phyloP scores from a whole-genome alignment of 2,888 invertebrate species.

The Eurytoma californica region DNA sequence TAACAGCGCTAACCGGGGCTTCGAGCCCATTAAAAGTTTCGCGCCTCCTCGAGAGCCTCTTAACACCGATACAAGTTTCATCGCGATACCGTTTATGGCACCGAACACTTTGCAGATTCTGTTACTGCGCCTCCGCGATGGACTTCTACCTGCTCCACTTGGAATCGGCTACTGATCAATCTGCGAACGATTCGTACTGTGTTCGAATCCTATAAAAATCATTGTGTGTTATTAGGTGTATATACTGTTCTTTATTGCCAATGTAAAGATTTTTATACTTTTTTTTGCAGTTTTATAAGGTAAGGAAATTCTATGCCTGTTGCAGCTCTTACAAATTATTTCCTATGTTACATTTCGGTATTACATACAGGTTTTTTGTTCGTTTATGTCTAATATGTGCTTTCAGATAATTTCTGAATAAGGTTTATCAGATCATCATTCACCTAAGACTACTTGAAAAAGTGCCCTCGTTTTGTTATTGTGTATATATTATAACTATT shows the following conservation, averaged over 20 bases:
- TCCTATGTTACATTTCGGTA: too few species aligned
- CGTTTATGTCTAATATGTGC: too few species aligned
- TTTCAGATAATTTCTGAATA: too few species aligned
- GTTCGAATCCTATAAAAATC: neutral
- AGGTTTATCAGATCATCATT: too few species aligned
- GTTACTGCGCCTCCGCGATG: neutral
- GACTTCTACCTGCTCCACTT: constrained; percentile 5
- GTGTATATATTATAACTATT: too few species aligned
- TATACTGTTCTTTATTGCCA: neutral
- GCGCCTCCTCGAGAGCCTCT: constrained; percentile 34
- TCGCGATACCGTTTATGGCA: constrained; percentile 17
- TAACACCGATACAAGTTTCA: constrained; percentile 50
- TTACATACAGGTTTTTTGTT: too few species aligned
- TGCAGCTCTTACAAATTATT: too few species aligned
- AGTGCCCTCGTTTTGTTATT: too few species aligned
- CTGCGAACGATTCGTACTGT: neutral
- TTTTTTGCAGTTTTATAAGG: neutral
- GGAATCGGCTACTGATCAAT: constrained; percentile 29
- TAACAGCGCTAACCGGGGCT: neutral
- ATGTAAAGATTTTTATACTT: neutral
- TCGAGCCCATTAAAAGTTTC: constrained; percentile 54
- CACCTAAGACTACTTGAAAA: too few species aligned
- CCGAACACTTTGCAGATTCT: constrained; percentile 11
- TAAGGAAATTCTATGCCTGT: neutral
- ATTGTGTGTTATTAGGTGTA: neutral